Base-by-base conservation (phyloP, 2,888 invertebrate genomes). In the Tiphia femorata region DNA sequence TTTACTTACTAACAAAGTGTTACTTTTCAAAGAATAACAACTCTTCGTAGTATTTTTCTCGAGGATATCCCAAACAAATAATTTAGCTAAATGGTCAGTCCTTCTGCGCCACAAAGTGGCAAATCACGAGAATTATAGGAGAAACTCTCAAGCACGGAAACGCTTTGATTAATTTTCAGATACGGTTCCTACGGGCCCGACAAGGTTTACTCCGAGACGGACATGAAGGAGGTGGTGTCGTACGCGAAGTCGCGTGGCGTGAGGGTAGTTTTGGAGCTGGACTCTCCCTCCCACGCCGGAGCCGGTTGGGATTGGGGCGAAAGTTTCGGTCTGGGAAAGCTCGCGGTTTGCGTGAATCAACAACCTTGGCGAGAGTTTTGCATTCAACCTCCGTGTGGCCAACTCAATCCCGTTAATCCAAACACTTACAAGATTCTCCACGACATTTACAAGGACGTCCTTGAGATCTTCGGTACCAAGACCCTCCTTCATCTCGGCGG, bases 221-320 rank as follows among this genome's bases (percentile, higher is more conserved):
- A 93, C 64, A 87, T 93, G 3, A 77, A 85, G 25, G 84, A 88
- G n/a, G 84, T 97, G 48, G 87, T 94, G 0, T 86, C 88, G 25
- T 96, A 93, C 80, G 96, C 94, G 0, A 87, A 90, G 61, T 80
- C 89, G 1, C 87, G 96, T 33, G 97, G 97, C 1, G 89, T 97
- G 3, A 87, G 95, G 29, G 89, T 97, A 0, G 86, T 97, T 21
- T 88, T 96, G 8, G 97, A 97, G 86, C 89, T 96, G 29, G 96
- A 96, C 82, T 91, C 93, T 4, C 97, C 97, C 0, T 91, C 95
- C 2, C 95, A 95, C 80, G 90, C 92, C 0, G 93, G 93, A 19
- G 75, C 73, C 64, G 95, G 94, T 0, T 95, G 94, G 94, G 92
- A 94, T 78, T 93, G 93, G 93, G 94, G 94, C 0, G 79, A 79